Percentiles rank a stretch among this genome's conserved stretches.
These are phyloP conservation scores for Progne subis DNA, from an alignment of 2,113 vertebrate species.

Conservation along the genomic window DNA sequence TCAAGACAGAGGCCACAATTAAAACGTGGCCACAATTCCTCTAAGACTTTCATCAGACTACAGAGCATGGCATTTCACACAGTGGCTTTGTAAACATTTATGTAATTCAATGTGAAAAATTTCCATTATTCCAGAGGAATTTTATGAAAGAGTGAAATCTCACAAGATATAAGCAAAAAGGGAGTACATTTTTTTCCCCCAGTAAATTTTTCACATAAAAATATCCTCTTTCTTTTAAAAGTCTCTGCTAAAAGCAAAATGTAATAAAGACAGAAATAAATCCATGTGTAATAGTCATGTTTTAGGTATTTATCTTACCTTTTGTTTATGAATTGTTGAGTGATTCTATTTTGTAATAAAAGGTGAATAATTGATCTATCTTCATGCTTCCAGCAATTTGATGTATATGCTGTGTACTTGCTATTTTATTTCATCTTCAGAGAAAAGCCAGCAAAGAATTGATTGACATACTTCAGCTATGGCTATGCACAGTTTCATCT, in stretches of 20 bases:
- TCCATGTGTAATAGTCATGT: background rate
- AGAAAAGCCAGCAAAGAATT: background rate
- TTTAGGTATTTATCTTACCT: background rate
- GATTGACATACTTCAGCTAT: background rate
- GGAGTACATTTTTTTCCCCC: background rate
- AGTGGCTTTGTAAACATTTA: background rate
- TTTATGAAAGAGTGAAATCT: background rate
- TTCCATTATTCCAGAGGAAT: background rate
- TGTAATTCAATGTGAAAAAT: background rate
- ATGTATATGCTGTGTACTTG: background rate
- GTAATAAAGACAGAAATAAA: background rate
- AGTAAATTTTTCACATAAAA: background rate
- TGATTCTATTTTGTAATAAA: conserved; percentile 3
- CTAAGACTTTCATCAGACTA: background rate
- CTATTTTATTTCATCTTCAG: background rate
- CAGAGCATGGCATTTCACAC: background rate
- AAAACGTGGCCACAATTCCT: background rate
- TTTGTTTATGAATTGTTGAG: background rate
- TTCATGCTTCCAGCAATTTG: background rate
- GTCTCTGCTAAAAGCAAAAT: background rate
- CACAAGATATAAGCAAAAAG: background rate
- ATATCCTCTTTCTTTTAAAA: background rate
- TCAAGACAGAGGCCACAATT: background rate
- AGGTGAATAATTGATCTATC: background rate
- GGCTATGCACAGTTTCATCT: background rate